These are phyloP conservation scores for Helogale parvula DNA, from an alignment of 2,113 vertebrate genomes.

Conservation along the genomic window DNA sequence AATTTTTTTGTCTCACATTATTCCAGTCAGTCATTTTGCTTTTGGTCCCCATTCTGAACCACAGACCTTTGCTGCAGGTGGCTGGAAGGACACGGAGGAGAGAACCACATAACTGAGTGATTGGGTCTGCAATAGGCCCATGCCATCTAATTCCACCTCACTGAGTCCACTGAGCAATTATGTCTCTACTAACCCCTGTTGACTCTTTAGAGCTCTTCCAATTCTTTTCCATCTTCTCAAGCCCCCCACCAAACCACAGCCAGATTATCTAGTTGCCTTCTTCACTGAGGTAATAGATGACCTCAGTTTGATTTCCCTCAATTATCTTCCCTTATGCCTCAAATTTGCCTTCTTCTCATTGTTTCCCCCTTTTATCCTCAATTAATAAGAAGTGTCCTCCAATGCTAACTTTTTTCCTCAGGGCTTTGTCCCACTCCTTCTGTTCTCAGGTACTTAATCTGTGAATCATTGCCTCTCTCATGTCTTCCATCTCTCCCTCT, in stretches of 20 bases:
- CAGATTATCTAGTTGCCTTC: background rate
- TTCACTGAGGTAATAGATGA: background rate
- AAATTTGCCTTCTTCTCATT: background rate
- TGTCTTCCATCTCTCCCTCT: background rate
- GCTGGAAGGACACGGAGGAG: rapidly evolving
- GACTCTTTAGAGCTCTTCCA: background rate
- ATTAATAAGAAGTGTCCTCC: background rate
- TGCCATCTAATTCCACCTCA: background rate
- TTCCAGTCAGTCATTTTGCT: background rate
- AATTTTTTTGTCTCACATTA: background rate
- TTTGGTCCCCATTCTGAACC: background rate
- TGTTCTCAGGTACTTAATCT: background rate
- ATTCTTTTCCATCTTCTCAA: background rate
- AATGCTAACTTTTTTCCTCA: background rate
- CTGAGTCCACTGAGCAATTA: background rate
- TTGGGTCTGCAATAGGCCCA: rapidly evolving
- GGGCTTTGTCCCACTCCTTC: background rate
- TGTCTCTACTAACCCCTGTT: background rate
- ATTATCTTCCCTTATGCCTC: background rate
- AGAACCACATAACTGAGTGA: background rate
- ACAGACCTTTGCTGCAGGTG: background rate
- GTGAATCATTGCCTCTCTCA: background rate
- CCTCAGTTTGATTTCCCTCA: background rate
- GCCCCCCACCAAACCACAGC: background rate
- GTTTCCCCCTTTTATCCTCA: background rate